Evolutionary conservation across 2,797 vertebrate species (phyloP), one percentile per base, ranked within the genome.

Genomic region (Chelon auratus): DNA sequence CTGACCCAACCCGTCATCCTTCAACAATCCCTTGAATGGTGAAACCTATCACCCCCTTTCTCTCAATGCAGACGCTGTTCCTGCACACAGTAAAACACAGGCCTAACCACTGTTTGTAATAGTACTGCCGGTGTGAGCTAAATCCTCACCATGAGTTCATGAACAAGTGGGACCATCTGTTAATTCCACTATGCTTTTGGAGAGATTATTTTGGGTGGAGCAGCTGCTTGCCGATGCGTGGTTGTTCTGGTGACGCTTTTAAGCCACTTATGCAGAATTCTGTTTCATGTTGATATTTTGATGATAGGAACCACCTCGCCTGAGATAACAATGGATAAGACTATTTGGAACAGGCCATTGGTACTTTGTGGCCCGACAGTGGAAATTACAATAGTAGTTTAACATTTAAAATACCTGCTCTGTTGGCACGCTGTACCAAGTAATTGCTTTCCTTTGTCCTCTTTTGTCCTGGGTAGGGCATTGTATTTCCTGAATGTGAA

Each of bases 91-190:
- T 18, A 22, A 50, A 54, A 64, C 3, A 4, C 40, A 48, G 24
- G 43, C 26, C 13, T 45, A 36, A 58, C 3, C 9, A 0, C 15
- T 18, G 43, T 67, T 39, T 12, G 3, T 36, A 47, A 53, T 9
- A 51, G 50, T 54, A 61, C 69, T 12, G 7, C 26, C 7, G 17
- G 62, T 56, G 53, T 74, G 47, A 1, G 45, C 40, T 50, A 42
- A 74, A 62, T 70, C 70, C 54, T 52, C 33, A 45, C 40, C 75
- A 72, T 40, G 20, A 68, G 36, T 60, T 65, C 36, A 51, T 22
- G 60, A 84, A 79, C 61, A 77, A 68, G 74, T 53, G 14, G 55
- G 42, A 75, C 66, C 81, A 81, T 87, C 83, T 84, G 84, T 76
- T 84, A 76, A 85, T 87, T 78, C 66, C 63, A 60, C 63, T 18